Evolutionary conservation across 2,888 invertebrate species (phyloP).

Genomic region (Lithophane semibrunnea): DNA sequence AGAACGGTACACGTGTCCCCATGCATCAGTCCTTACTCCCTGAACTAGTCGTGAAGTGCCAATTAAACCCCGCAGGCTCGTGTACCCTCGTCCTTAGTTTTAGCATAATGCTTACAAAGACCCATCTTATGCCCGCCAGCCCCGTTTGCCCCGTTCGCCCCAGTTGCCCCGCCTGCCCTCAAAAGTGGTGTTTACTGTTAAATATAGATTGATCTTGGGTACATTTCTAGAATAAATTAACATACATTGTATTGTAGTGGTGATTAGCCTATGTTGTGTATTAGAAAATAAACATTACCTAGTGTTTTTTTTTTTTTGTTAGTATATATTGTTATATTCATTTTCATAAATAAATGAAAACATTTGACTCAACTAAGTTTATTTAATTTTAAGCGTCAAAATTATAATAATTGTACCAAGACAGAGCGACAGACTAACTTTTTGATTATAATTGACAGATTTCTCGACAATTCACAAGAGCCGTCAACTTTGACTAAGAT

Average conservation of each 20-base stretch:
- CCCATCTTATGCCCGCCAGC: conserved; percentile 43
- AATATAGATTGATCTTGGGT: conserved; percentile 54
- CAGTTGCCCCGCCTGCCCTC: conserved; percentile 29
- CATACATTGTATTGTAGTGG: conserved; percentile 29
- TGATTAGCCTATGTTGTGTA: conserved; percentile 8
- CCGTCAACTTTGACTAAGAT: conserved; percentile 26
- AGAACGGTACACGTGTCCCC: background rate
- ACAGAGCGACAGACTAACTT: conserved; percentile 35
- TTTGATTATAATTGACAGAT: conserved; percentile 43
- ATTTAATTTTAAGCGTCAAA: conserved; percentile 17
- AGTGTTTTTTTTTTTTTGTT: background rate
- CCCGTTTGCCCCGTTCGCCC: conserved; percentile 22
- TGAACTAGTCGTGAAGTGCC: conserved; percentile 46
- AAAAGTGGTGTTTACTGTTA: conserved; percentile 58
- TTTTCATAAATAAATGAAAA: conserved; percentile 5
- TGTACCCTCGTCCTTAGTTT: conserved; percentile 57
- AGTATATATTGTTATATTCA: background rate
- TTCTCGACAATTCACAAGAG: conserved; percentile 39
- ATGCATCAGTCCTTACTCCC: conserved; percentile 3
- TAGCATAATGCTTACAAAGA: conserved; percentile 69
- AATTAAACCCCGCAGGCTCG: conserved; percentile 50
- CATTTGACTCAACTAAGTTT: background rate
- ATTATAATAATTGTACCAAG: conserved; percentile 29
- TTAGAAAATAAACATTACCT: conserved; percentile 3
- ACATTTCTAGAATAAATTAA: conserved; percentile 58